Conservation (phyloP, 2,797 vertebrate species). For the Chloroceryle inda region DNA sequence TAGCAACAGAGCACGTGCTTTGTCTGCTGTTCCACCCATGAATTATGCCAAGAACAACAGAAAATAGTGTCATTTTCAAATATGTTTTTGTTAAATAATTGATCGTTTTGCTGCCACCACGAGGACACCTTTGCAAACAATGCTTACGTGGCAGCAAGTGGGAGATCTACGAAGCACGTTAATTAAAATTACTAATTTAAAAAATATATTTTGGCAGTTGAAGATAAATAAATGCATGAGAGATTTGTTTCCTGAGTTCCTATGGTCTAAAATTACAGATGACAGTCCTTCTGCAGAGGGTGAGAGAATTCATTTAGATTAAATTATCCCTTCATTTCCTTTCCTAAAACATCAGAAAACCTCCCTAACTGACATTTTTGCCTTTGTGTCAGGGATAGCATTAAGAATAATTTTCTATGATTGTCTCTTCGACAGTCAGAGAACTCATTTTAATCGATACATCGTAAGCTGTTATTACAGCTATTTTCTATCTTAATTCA, state of each 20-base stretch:
- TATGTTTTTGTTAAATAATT: slow-evolving; percentile 26
- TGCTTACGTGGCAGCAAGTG: background rate
- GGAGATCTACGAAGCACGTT: background rate
- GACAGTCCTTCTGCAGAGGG: slow-evolving; percentile 15
- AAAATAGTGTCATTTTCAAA: slow-evolving; percentile 1
- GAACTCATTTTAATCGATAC: slow-evolving; percentile 67
- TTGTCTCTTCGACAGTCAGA: slow-evolving; percentile 61
- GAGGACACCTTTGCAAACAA: slow-evolving; percentile 43
- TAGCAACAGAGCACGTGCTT: background rate
- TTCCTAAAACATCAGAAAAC: slow-evolving; percentile 61
- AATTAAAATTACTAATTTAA: slow-evolving; percentile 51
- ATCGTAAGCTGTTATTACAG: slow-evolving; percentile 67
- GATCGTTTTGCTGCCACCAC: slow-evolving; percentile 57
- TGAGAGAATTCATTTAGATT: slow-evolving; percentile 49
- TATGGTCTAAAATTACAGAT: slow-evolving; percentile 18
- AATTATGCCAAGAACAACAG: background rate
- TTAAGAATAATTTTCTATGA: slow-evolving; percentile 72
- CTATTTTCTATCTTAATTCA: slow-evolving; percentile 75
- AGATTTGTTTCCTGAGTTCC: slow-evolving; percentile 20
- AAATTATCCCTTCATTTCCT: slow-evolving; percentile 65
- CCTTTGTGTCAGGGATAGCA: slow-evolving; percentile 61
- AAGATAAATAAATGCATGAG: slow-evolving; percentile 57
- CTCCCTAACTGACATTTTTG: slow-evolving; percentile 61
- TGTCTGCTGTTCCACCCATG: background rate
- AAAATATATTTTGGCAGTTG: slow-evolving; percentile 28